Base-by-base conservation (phyloP, 2,113 vertebrate genomes). In the Elaphurus davidianus region DNA sequence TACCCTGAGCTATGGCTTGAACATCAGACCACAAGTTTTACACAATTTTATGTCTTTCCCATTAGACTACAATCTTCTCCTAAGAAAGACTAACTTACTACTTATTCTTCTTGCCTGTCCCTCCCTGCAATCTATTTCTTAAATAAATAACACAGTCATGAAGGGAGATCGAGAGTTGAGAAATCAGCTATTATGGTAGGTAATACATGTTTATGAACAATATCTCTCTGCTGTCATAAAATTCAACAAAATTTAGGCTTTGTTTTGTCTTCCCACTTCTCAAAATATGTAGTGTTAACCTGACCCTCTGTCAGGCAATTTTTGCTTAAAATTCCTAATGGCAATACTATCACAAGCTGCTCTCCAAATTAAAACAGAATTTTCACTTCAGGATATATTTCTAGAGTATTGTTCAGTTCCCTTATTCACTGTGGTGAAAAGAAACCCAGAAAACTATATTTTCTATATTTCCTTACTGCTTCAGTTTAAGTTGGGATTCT, bases 241-340 rank as follows among this genome's bases (percentile, higher is more conserved):
- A 89, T 50, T 95, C 17, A 60, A 79, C 12, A 81, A 67, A 90
- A 79, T 23, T 89, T 88, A 40, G 17, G 33, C 71, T 87, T 84
- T 88, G 36, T 78, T 94, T 97, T 84, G 33, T 78, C 36, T 78
- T 95, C 93, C 92, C 25, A 50, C 83, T 94, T 83, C 47, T 62
- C 62, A 85, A 93, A 84, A 95, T 92, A 71, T 47, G 19, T 30
- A 83, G 23, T 71, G 33, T 76, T 93, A 96, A 87, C 79, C 15
- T 87, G 19, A 96, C 45, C 62, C 60, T 96, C 28, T 93, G 16
- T 81, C 45, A 60, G 64, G 13, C 1, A 62, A 28, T 33, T 90
- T 92, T 93, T 90, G 7, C 33, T 96, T 60, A 96, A 87, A 91
- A 47, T 79, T 94, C 36, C 91, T 93, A 90, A 79, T 79, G 67